Percentiles rank a stretch among this genome's conserved stretches.
Evolutionary conservation across 2,113 vertebrate genomes (phyloP).

Genomic region (Eptesicus fuscus): DNA sequence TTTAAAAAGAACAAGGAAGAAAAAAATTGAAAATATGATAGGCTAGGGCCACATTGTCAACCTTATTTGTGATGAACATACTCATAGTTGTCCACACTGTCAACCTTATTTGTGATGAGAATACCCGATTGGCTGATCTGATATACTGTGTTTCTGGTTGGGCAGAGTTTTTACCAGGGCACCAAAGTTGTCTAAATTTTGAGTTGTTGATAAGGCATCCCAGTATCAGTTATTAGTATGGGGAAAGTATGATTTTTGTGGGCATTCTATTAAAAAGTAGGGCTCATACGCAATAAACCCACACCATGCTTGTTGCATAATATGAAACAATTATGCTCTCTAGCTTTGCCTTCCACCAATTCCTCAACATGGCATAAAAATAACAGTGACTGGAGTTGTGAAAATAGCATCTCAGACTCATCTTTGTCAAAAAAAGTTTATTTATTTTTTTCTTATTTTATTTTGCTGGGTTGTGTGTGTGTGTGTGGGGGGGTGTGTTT

Average conservation of each 20-base stretch:
- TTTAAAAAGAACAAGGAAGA: neutral
- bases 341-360: neutral
- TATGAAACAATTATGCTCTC: neutral
- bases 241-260: neutral
- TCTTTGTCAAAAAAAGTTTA: neutral
- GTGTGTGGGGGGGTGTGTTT: neutral
- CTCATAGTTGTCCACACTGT: no score
- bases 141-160: neutral
- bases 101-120: neutral
- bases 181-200: neutral
- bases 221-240: neutral
- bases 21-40: neutral
- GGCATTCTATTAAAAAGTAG: neutral
- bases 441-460: no score
- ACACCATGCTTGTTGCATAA: neutral
- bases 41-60: no score
- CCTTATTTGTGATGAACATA: no score
- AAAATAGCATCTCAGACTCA: neutral
- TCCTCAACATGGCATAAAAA: neutral
- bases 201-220: neutral
- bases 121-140: neutral
- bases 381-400: neutral
- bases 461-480: neutral
- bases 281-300: neutral
- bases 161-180: neutral